A percentile compares a stretch with the other conserved stretches of the same genome.
Evolutionary conservation across 2,797 vertebrate genomes (phyloP).

Genomic region (Anguilla megastoma): DNA sequence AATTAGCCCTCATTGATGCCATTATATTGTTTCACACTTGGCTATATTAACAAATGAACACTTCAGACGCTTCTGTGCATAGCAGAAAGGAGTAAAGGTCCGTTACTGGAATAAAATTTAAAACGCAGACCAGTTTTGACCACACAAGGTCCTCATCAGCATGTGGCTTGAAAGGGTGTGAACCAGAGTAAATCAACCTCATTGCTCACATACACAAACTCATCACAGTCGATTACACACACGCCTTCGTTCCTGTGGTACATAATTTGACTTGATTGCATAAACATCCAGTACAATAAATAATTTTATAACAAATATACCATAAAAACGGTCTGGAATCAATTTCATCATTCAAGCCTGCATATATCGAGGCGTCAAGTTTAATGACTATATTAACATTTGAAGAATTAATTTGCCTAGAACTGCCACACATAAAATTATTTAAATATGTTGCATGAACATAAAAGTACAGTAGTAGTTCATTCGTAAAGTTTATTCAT

Average conservation of each 20-base stretch:
- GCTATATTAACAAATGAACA: neutral
- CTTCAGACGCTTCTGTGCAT: no score
- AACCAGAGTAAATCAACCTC: neutral
- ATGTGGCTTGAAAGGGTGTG: neutral
- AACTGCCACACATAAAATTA: neutral
- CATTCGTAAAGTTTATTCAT: neutral
- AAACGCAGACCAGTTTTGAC: no score
- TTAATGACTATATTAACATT: neutral
- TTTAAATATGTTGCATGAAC: neutral
- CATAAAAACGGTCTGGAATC: neutral
- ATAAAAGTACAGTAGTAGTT: neutral
- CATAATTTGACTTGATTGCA: neutral
- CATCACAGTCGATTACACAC: neutral
- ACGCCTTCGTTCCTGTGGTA: neutral
- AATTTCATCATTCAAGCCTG: neutral
- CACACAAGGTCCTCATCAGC: neutral
- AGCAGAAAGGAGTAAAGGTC: no score
- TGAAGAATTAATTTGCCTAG: neutral
- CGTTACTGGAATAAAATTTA: no score
- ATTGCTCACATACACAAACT: neutral
- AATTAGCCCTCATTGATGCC: neutral
- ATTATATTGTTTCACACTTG: neutral
- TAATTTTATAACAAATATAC: neutral
- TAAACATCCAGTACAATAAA: neutral
- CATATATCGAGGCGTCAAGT: neutral